Evolutionary conservation across 2,888 invertebrate genomes (phyloP).

Genomic region (Polylopha cassiicola): DNA sequence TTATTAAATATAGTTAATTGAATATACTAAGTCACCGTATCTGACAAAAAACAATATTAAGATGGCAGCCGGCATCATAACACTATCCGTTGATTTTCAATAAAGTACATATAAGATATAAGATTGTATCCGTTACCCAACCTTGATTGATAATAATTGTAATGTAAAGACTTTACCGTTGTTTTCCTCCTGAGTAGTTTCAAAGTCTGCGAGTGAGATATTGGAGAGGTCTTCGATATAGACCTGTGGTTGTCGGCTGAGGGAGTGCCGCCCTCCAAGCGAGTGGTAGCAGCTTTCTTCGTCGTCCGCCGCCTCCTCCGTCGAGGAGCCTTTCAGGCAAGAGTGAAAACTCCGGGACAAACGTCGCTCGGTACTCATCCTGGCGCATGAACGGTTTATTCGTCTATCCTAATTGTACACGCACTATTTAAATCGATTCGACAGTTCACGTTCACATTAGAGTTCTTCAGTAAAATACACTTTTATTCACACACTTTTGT

Average conservation of each 20-base stretch:
- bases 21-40: not conserved
- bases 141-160: not conserved
- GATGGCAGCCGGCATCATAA: no score
- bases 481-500: no score
- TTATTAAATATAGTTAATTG: no score
- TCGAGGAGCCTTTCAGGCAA: conserved; percentile 79
- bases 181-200: conserved; percentile 59
- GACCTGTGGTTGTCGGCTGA: conserved; percentile 62
- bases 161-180: conserved; percentile 53
- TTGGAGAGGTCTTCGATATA: conserved; percentile 68
- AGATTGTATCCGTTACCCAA: no score
- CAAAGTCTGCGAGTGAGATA: conserved; percentile 66
- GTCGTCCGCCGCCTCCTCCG: conserved; percentile 70
- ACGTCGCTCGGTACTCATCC: conserved; percentile 76
- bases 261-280: conserved; percentile 63
- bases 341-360: conserved; percentile 83
- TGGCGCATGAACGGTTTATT: no score
- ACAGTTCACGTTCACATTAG: no score
- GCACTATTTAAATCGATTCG: no score
- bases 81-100: no score
- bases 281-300: conserved; percentile 72
- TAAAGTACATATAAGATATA: no score
- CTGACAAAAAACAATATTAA: no score
- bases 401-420: no score
- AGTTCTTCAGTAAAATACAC: no score